Percentiles rank a stretch among this genome's conserved stretches.
Evolutionary conservation across 2,888 invertebrate genomes (phyloP).

Genomic region (Xestia sexstrigata): DNA sequence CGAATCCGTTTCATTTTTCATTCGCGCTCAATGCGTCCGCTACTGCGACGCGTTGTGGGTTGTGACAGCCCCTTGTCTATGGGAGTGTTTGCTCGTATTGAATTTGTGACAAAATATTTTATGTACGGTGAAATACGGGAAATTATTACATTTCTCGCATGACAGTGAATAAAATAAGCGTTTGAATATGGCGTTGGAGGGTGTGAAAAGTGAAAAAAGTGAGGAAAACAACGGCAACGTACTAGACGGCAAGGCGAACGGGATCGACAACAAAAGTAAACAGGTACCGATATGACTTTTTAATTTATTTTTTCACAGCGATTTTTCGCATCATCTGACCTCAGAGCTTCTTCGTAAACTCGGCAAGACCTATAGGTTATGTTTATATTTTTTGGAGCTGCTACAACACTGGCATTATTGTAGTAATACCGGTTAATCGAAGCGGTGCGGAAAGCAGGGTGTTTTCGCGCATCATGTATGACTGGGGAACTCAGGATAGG

Average conservation of each 20-base stretch:
- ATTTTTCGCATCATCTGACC: conserved; percentile 63
- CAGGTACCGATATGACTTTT: conserved; percentile 84
- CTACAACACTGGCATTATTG: conserved; percentile 34
- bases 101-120: conserved; percentile 82
- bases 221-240: conserved; percentile 89
- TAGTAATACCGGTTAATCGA: conserved; percentile 45
- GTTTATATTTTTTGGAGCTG: conserved; percentile 46
- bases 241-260: conserved; percentile 89
- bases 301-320: conserved; percentile 72
- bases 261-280: conserved; percentile 91
- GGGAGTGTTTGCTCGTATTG: conserved; percentile 86
- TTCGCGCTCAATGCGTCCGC: conserved; percentile 88
- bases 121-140: conserved; percentile 80
- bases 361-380: background rate
- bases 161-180: conserved; percentile 87
- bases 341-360: conserved; percentile 37
- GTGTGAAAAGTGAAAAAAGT: conserved; percentile 90
- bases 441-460: conserved; percentile 67
- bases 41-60: conserved; percentile 73
- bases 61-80: conserved; percentile 84
- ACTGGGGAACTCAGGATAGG: conserved; percentile 77
- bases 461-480: conserved; percentile 83
- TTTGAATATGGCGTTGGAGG: conserved; percentile 89
- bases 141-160: conserved; percentile 83
- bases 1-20: conserved; percentile 77